Conservation (phyloP, 2,888 invertebrate genomes). For the Ochropleura plecta region DNA sequence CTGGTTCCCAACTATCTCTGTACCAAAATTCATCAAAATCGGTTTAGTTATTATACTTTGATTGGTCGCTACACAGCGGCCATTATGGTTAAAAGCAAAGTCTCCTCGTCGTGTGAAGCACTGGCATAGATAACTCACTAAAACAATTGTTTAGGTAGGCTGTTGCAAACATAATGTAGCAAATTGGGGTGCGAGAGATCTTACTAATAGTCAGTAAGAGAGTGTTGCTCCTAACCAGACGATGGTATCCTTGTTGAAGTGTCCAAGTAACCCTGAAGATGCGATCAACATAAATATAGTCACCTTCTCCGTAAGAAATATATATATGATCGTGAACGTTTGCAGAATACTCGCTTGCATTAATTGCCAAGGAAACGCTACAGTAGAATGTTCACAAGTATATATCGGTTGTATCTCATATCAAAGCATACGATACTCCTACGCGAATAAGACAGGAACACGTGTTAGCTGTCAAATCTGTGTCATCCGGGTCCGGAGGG, state of each 20-base stretch:
- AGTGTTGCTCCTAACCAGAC: background rate
- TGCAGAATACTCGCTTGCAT: background rate
- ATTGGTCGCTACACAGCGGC: background rate
- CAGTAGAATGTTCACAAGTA: background rate
- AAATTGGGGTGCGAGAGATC: background rate
- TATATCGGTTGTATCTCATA: background rate
- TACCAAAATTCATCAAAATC: too few relatives aligned
- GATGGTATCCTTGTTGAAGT: background rate
- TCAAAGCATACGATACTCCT: background rate
- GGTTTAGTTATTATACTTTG: background rate
- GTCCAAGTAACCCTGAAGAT: background rate
- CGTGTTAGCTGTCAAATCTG: slow-evolving; percentile 33
- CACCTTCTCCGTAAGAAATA: background rate
- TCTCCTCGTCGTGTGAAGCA: background rate
- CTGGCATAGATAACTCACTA: background rate
- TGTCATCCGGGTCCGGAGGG: background rate
- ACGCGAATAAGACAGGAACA: slow-evolving; percentile 16
- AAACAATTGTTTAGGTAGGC: background rate
- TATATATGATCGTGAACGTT: background rate
- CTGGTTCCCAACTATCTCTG: too few relatives aligned
- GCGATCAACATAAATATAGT: background rate
- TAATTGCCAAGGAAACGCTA: background rate
- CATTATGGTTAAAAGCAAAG: background rate
- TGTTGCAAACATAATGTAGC: background rate
- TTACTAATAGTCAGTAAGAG: background rate